Conservation (phyloP, 2,888 invertebrate species). For the Lasius fuliginosus region DNA sequence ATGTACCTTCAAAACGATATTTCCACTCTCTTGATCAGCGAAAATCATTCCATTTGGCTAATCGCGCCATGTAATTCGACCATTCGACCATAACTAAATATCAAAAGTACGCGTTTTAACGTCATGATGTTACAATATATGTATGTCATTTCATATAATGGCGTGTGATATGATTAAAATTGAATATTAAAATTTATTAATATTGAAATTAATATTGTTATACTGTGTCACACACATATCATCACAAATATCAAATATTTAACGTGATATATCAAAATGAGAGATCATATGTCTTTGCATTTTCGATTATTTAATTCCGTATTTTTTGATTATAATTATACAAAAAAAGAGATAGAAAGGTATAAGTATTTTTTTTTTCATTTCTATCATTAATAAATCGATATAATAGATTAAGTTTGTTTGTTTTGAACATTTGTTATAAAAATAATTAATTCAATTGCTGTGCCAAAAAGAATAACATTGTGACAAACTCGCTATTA, state of each 20-base stretch:
- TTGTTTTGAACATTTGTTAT: too few relatives aligned
- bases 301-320: conserved; percentile 1
- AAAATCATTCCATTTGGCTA: conserved; percentile 15
- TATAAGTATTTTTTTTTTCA: neutral
- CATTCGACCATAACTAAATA: conserved; percentile 5
- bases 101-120: neutral
- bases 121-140: neutral
- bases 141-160: neutral
- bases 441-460: neutral
- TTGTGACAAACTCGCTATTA: neutral
- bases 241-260: conserved; percentile 20
- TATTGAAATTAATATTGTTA: conserved; percentile 35
- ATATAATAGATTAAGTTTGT: neutral
- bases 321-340: neutral
- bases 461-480: neutral
- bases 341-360: neutral
- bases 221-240: neutral
- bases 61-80: conserved; percentile 17
- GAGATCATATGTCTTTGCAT: neutral
- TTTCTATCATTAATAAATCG: neutral
- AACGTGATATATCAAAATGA: neutral
- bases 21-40: conserved; percentile 36
- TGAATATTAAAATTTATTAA: conserved; percentile 23
- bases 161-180: neutral
- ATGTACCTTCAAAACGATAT: conserved; percentile 16